Percentiles rank a stretch among this genome's conserved stretches.
Conservation (phyloP, 1,140 invertebrate species). For the Drosophila mayri region DNA sequence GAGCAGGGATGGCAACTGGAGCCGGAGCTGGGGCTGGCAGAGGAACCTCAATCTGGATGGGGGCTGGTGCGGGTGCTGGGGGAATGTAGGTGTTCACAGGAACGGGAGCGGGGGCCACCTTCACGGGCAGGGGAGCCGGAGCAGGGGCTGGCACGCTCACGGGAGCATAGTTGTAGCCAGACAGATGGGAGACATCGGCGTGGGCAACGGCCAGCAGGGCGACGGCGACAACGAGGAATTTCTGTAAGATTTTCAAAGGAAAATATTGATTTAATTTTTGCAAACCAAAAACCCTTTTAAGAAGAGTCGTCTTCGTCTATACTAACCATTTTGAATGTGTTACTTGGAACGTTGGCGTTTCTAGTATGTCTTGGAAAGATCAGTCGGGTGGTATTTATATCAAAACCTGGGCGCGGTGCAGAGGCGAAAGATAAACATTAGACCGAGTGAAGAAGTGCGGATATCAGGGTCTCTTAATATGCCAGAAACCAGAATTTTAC, state of each 20-base stretch:
- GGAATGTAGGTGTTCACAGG: slow-evolving; percentile 58
- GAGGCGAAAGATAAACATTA: slow-evolving; percentile 26
- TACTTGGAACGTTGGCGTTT: slow-evolving; percentile 59
- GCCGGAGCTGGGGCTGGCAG: slow-evolving; percentile 37
- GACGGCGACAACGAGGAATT: slow-evolving; percentile 69
- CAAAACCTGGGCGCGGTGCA: slow-evolving; percentile 42
- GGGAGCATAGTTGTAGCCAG: slow-evolving; percentile 74
- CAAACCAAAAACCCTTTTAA: not conserved
- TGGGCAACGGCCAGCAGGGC: slow-evolving; percentile 75
- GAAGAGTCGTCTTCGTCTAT: not conserved
- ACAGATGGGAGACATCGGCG: slow-evolving; percentile 79
- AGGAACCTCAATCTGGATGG: slow-evolving; percentile 17
- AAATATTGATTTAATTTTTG: not conserved
- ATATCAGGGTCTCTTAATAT: slow-evolving; percentile 76
- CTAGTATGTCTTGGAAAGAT: slow-evolving; percentile 47
- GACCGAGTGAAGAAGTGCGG: slow-evolving; percentile 54
- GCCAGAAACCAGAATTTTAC: slow-evolving; percentile 78
- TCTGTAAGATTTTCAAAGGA: slow-evolving; percentile 38
- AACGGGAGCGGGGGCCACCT: slow-evolving; percentile 43
- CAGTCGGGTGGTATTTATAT: slow-evolving; percentile 63
- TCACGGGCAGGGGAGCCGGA: slow-evolving; percentile 49
- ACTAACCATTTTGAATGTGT: slow-evolving; percentile 70
- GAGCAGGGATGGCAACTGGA: slow-evolving; percentile 26
- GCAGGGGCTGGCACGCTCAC: slow-evolving; percentile 52
- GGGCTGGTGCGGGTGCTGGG: slow-evolving; percentile 43